These are phyloP conservation scores for Heliangelus exortis DNA, from an alignment of 2,797 vertebrate species.

Conservation along the genomic window DNA sequence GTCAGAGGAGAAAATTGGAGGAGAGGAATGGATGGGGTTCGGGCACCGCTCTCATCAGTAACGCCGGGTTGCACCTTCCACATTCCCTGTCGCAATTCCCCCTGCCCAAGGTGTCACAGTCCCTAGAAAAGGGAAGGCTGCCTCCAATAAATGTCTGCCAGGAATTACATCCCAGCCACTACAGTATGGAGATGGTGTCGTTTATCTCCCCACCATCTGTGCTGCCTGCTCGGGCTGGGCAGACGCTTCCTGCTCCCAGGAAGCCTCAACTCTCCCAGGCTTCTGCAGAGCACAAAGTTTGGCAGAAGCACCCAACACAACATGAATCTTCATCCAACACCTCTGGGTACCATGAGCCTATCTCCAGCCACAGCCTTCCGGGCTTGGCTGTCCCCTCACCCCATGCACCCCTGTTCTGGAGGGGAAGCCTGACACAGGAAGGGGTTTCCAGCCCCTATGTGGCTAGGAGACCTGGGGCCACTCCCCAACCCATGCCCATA, in stretches of 20 bases:
- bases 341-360: accelerated
- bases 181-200: conserved; percentile 68
- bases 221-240: conserved; percentile 44
- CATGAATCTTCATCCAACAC: accelerated
- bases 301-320: accelerated
- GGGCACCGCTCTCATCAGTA: conserved; percentile 62
- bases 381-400: accelerated
- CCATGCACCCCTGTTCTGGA: accelerated
- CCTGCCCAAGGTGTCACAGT: conserved; percentile 46
- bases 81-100: conserved; percentile 53
- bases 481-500: accelerated
- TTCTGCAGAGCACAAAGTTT: neutral
- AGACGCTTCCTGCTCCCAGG: conserved; percentile 27
- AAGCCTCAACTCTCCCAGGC: neutral
- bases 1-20: conserved; percentile 75
- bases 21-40: conserved; percentile 65
- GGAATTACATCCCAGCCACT: conserved; percentile 73
- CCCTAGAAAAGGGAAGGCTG: conserved; percentile 39
- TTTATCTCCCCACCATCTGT: conserved; percentile 79
- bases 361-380: accelerated
- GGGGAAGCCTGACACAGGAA: accelerated
- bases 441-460: neutral
- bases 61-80: conserved; percentile 35
- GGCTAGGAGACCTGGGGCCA: neutral
- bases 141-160: conserved; percentile 75